Base-by-base conservation (phyloP, 1,140 invertebrate species). In the Kradibia gibbosae region DNA sequence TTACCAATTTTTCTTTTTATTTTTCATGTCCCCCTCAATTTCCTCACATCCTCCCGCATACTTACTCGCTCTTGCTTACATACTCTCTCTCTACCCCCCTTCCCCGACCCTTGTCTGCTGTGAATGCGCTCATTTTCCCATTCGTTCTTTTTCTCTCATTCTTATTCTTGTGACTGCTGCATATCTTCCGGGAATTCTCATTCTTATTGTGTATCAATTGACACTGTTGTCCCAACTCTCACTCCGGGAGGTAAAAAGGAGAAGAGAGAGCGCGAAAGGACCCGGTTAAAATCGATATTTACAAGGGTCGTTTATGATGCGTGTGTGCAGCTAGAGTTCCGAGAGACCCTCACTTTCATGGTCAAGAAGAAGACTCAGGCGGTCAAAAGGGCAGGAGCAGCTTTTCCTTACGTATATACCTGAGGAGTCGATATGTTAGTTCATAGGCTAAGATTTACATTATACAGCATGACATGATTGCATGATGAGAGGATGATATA, bases 211-310 rank as follows among this genome's bases (percentile, higher is more conserved):
- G 74, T 74, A 82, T 77, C 73, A 3, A 72, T 62, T 77, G 74
- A 77, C 65, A 77, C 28, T 77, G 80, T 72, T 77, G 74, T 82
- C 53, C 74, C 65, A 77, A 82, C 80, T 82, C 74, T 82, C 80
- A 34, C 74, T n/a, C 13, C 74, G 17, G 74, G 74, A 39, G 53
- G 65, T 17, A 48, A 22, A 42, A 48, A n/a, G 34, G 50, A 71
- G 20, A 67, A 72, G 45, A 60, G 53, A 77, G 75, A 48, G 72
- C 15, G 55, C 45, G 8, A 55, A 31, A 55, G 28, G 50, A 28
- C 50, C 60, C 53, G 39, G 74, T 62, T 72, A 77, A 76, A 76
- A 82, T 82, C 60, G 74, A 82, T 82, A 82, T 82, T 82, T 82
- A 82, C 74, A 65, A 82, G 80, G 74, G 80, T 78, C 80, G 39